Evolutionary conservation across 2,797 vertebrate genomes (phyloP), one percentile per base, ranked within the genome.

Genomic region (Clarias laeviceps): DNA sequence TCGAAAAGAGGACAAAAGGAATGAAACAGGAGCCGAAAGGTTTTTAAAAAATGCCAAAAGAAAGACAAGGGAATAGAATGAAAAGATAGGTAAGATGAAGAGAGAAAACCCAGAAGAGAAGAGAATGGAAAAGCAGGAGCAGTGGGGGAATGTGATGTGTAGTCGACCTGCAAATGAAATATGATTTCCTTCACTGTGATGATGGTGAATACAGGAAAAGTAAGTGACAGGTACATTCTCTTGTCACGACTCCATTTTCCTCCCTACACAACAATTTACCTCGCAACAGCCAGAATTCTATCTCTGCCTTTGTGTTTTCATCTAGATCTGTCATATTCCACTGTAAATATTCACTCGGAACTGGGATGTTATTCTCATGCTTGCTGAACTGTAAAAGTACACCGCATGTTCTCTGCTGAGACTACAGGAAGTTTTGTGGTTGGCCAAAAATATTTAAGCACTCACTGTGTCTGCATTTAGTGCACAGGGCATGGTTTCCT

Each of bases 81-180:
- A 40, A 22, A 22, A 70, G 34, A 40, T 4, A 45, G 7, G 11
- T 5, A 17, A 37, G 20, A 24, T 20, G 12, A 37, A 64, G 9
- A 18, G 57, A 27, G 2, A 1, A 29, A 24, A 70, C 12, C 27
- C 22, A 22, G 40, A 65, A 22, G 7, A 27, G 27, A 24, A 40
- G 68, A 83, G 50, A 0, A 29, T n/a, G 20, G 54, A 27, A 29
- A 45, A 80, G 7, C 8, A 64, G 9, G 54, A 37, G 32, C 56
- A 78, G 29, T 34, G 2, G 76, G 29, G 37, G 62, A 80, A 83
- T 32, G 59, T 3, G 59, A 73, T 79, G 78, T 85, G 77, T 54
- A 73, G 78, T 73, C 57, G 80, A 73, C 68, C 84, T 57, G 45
- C 29, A 85, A 56, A 85, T 85, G 20, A 78, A 70, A 81, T 65